These are phyloP conservation scores for Aphis craccivora DNA, from an alignment of 1,140 invertebrate genomes.

Conservation along the genomic window DNA sequence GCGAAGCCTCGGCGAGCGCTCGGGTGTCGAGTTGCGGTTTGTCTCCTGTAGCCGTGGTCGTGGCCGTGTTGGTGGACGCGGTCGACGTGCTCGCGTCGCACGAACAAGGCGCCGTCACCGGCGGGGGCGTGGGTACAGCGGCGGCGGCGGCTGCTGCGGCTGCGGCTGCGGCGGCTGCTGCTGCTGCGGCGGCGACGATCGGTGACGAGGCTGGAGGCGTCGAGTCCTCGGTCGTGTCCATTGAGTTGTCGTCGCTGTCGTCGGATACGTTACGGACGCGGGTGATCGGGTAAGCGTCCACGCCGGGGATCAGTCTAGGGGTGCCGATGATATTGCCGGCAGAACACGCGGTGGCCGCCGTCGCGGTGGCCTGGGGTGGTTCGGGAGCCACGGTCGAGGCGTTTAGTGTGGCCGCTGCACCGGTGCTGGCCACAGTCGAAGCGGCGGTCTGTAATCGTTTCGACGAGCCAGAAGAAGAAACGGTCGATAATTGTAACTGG, in stretches of 20 bases:
- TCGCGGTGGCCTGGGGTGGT: conserved; percentile 60
- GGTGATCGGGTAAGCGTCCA: conserved; percentile 44
- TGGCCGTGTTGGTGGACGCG: conserved; percentile 47
- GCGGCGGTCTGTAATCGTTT: conserved; percentile 33
- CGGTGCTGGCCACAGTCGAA: not conserved
- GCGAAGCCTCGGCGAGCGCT: conserved; percentile 84
- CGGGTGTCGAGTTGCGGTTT: conserved; percentile 70
- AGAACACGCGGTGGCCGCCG: conserved; percentile 60
- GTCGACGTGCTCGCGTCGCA: conserved; percentile 59
- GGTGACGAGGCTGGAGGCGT: not conserved
- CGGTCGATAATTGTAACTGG: conserved; percentile 88
- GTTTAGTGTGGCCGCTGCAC: conserved; percentile 61
- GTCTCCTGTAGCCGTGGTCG: conserved; percentile 44
- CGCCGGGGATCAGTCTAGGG: conserved; percentile 53
- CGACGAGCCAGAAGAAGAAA: conserved; percentile 63
- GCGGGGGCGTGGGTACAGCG: conserved; percentile 56
- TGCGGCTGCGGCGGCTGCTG: conserved; percentile 50
- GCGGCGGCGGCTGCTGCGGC: conserved; percentile 9
- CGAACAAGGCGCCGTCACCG: conserved; percentile 53
- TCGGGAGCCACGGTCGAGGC: conserved; percentile 61
- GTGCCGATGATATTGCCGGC: conserved; percentile 59
- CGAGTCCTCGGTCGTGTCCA: conserved; percentile 46
- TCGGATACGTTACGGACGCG: conserved; percentile 59
- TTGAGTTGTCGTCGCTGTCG: conserved; percentile 60
- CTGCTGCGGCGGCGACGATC: conserved; percentile 34